Evolutionary conservation across 2,888 invertebrate genomes (phyloP), one percentile per base, ranked within the genome.

Genomic region (Eucera pruinosa): DNA sequence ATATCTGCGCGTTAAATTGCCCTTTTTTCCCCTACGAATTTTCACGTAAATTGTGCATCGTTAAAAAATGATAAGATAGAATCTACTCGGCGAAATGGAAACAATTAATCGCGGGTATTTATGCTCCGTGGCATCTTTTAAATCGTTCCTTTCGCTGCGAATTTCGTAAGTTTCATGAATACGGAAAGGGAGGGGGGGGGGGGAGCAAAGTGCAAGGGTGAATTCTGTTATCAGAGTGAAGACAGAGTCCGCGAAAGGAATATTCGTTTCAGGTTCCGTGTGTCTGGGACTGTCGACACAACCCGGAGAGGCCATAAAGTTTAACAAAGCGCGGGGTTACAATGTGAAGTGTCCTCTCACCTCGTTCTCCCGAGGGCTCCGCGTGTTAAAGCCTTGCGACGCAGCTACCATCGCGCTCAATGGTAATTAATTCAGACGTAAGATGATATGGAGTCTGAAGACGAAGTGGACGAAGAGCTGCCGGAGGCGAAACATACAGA

Each of bases 361-460:
- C 65, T 54, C 58, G 43, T 47, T 74, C 70, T 23, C 36, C 47
- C 60, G 27, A 50, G 60, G 20, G 43, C 20, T 39, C 36, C 33
- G 20, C 43, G 43, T 41, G 60, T 78, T 67, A 45, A 18, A 55
- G 41, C 45, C 48, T 27, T 13, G 30, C 43, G n/a, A 18, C 57
- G 39, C 48, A 55, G 50, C 69, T 57, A 55, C 52, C 36, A 23
- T 39, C 71, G 50, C 68, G 52, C 72, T 80, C 83, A 48, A 84
- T 85, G 84, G 61, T 74, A 68, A 73, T 81, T 72, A 76, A 65
- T 60, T 64, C 66, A 69, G 68, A 61, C 73, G 65, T 71, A 78
- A 91, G 89, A 88, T 92, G 91, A 91, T 90, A 91, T 91, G 92
- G 90, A 91, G 85, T 86, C 91, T 73, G 91, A 89, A 82, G 90